These are phyloP conservation scores for Drosophila mayri DNA, from an alignment of 1,140 invertebrate genomes.

Conservation along the genomic window DNA sequence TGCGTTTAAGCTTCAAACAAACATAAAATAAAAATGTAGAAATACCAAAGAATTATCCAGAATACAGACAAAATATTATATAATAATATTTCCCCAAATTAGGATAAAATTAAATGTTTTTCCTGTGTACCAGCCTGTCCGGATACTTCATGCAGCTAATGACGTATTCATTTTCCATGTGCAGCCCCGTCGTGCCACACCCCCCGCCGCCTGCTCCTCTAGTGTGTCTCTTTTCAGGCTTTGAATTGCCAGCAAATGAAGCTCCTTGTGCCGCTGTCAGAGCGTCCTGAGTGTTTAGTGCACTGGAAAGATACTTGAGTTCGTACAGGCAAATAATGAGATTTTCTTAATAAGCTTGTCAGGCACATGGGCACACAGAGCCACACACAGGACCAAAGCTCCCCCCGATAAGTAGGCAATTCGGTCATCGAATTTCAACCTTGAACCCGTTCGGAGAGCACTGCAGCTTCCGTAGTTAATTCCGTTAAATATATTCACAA, in stretches of 20 bases:
- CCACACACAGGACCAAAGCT: neutral
- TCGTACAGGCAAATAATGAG: conserved; percentile 73
- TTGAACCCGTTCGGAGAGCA: conserved; percentile 56
- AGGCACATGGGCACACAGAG: conserved; percentile 16
- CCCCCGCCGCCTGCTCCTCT: neutral
- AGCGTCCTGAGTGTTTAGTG: conserved; percentile 53
- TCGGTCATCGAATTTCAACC: conserved; percentile 61
- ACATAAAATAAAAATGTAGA: neutral
- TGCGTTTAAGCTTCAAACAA: neutral
- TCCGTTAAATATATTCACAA: conserved; percentile 65
- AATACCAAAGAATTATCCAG: neutral
- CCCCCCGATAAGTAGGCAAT: conserved; percentile 50
- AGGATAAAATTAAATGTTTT: neutral
- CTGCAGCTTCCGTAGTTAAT: conserved; percentile 52
- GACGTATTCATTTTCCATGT: conserved; percentile 74
- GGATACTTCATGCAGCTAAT: conserved; percentile 79
- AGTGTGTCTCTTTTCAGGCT: conserved; percentile 43
- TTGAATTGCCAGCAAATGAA: conserved; percentile 76
- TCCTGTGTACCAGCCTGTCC: conserved; percentile 24
- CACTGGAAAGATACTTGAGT: conserved; percentile 69
- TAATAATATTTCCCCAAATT: neutral
- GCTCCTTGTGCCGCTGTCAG: conserved; percentile 62
- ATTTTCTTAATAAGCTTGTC: conserved; percentile 74
- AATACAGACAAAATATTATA: neutral
- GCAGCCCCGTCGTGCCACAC: conserved; percentile 11